Evolutionary conservation across 2,888 invertebrate genomes (phyloP).

Genomic region (Allacma fusca): DNA sequence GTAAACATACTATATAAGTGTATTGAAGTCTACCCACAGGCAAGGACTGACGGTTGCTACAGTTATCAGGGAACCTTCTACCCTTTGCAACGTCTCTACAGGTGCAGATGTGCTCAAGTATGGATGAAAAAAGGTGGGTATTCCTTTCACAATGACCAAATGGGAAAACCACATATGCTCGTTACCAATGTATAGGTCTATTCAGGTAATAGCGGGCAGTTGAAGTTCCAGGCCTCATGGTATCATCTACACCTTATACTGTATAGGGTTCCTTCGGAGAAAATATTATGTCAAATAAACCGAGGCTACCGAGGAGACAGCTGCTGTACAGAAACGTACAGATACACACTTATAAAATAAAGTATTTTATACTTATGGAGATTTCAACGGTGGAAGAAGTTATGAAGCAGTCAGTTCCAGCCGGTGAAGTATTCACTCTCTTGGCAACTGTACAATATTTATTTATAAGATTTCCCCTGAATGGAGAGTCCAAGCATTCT

Average conservation of each 20-base stretch:
- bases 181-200: too few relatives aligned
- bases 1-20: background rate
- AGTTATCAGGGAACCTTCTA: background rate
- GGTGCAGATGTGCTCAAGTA: constrained; percentile 3
- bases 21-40: too few relatives aligned
- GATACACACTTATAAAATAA: too few relatives aligned
- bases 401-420: constrained; percentile 39
- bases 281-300: too few relatives aligned
- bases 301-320: too few relatives aligned
- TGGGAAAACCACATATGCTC: background rate
- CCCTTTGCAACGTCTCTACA: background rate
- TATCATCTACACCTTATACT: too few relatives aligned
- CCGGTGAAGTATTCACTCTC: constrained; percentile 30
- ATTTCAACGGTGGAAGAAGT: background rate
- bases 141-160: background rate
- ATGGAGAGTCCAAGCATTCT: constrained; percentile 18
- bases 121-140: background rate
- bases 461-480: constrained; percentile 33
- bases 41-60: too few relatives aligned
- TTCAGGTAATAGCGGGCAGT: too few relatives aligned
- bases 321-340: too few relatives aligned
- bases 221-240: too few relatives aligned
- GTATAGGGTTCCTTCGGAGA: too few relatives aligned
- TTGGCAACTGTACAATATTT: constrained; percentile 23
- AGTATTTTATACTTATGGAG: background rate